These are phyloP conservation scores for Aplodontia rufa DNA, from an alignment of 2,113 vertebrate genomes.

Conservation along the genomic window DNA sequence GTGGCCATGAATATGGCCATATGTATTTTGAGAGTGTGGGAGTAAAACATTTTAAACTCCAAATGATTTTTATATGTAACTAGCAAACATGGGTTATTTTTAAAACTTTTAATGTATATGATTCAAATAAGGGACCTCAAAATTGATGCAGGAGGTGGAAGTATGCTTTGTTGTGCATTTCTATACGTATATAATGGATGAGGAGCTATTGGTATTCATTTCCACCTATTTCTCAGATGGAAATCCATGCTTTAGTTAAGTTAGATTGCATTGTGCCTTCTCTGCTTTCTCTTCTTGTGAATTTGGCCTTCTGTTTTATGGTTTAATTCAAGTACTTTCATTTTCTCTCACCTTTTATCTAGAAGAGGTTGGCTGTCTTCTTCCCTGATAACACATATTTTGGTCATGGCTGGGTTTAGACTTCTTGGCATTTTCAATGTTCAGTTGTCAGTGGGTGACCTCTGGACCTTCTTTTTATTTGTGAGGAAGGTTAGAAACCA, in stretches of 20 bases:
- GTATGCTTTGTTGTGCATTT: conserved; percentile 32
- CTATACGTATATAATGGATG: conserved; percentile 32
- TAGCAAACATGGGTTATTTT: conserved; percentile 25
- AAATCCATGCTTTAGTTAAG: conserved; percentile 47
- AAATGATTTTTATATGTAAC: conserved; percentile 51
- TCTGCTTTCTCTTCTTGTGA: conserved; percentile 46
- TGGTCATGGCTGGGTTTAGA: conserved; percentile 30
- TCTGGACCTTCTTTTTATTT: conserved; percentile 68
- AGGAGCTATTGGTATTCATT: conserved; percentile 45
- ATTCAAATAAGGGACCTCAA: conserved; percentile 34
- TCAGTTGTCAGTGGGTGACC: conserved; percentile 55
- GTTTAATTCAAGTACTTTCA: conserved; percentile 53
- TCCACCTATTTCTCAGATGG: background rate
- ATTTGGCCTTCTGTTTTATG: conserved; percentile 21
- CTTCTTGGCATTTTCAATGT: conserved; percentile 46
- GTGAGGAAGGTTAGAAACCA: conserved; percentile 54
- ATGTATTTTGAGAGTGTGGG: conserved; percentile 34
- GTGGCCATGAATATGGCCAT: background rate
- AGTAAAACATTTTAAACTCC: conserved; percentile 53
- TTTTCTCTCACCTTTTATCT: conserved; percentile 49
- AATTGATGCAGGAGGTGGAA: conserved; percentile 13
- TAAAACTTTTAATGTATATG: conserved; percentile 21
- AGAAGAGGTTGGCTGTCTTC: conserved; percentile 62
- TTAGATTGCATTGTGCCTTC: conserved; percentile 1
- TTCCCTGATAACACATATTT: conserved; percentile 6